These are phyloP conservation scores for Nycticebus coucang DNA, from an alignment of 2,113 vertebrate genomes.

Conservation along the genomic window DNA sequence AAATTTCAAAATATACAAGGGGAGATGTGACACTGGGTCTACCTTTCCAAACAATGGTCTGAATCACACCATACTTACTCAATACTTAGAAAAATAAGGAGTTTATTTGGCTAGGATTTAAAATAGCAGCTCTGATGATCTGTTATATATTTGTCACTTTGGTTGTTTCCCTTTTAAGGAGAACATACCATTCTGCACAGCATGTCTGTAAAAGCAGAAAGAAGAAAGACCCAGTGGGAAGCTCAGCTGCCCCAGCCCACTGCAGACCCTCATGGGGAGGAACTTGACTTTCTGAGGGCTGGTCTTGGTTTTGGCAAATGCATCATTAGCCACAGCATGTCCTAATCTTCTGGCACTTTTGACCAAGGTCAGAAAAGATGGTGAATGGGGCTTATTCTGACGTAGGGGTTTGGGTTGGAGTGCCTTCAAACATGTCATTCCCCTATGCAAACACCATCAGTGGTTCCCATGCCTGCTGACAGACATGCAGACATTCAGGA, in stretches of 20 bases:
- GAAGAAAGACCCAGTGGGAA: not conserved
- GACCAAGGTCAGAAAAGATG: not conserved
- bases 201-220: not conserved
- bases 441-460: not conserved
- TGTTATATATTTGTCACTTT: not conserved
- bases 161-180: slow-evolving; percentile 27
- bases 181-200: not conserved
- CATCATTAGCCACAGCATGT: not conserved
- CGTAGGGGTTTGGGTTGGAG: not conserved
- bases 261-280: not conserved
- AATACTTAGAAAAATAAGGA: slow-evolving; percentile 33
- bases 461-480: not conserved
- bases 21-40: not conserved
- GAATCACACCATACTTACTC: not conserved
- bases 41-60: slow-evolving; percentile 22
- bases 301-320: not conserved
- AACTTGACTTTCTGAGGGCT: not conserved
- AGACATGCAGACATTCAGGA: not conserved
- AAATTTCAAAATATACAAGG: slow-evolving; percentile 63
- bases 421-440: not conserved
- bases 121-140: not conserved
- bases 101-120: slow-evolving; percentile 28
- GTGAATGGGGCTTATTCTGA: not conserved
- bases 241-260: no score
- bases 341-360: not conserved